Evolutionary conservation across 2,888 invertebrate species (phyloP).

Genomic region (Danaus chrysippus): DNA sequence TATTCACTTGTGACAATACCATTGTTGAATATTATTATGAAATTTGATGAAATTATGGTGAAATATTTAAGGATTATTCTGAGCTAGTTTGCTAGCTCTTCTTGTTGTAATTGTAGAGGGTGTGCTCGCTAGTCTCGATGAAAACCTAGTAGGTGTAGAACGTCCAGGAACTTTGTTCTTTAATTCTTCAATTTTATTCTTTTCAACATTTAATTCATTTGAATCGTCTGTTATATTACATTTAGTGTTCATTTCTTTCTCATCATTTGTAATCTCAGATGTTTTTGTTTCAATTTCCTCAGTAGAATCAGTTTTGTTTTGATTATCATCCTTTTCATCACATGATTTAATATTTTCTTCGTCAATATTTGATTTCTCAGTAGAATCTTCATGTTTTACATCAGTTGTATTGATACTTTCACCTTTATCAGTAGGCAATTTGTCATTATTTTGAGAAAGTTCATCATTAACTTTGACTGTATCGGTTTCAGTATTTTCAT

Average conservation of each 20-base stretch:
- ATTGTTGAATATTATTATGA: not conserved
- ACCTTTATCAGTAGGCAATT: not conserved
- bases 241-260: too few species aligned
- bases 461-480: slow-evolving; percentile 6
- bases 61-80: slow-evolving; percentile 34
- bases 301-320: slow-evolving; percentile 1
- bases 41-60: not conserved
- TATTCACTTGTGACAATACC: too few species aligned
- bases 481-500: not conserved
- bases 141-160: slow-evolving; percentile 47
- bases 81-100: slow-evolving; percentile 50
- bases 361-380: slow-evolving; percentile 9
- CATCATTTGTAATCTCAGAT: too few species aligned
- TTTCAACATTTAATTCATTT: slow-evolving; percentile 11
- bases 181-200: slow-evolving; percentile 20
- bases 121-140: slow-evolving; percentile 46
- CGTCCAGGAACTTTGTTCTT: slow-evolving; percentile 34
- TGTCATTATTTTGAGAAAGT: too few species aligned
- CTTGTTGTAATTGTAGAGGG: slow-evolving; percentile 54
- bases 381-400: slow-evolving; percentile 3
- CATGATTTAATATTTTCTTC: slow-evolving; percentile 15
- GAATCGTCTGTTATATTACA: too few species aligned
- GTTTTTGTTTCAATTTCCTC: not conserved
- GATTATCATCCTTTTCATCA: slow-evolving; percentile 9
- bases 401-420: slow-evolving; percentile 11